Conservation (phyloP, 2,888 invertebrate genomes). For the Mesorhabditis belari region DNA sequence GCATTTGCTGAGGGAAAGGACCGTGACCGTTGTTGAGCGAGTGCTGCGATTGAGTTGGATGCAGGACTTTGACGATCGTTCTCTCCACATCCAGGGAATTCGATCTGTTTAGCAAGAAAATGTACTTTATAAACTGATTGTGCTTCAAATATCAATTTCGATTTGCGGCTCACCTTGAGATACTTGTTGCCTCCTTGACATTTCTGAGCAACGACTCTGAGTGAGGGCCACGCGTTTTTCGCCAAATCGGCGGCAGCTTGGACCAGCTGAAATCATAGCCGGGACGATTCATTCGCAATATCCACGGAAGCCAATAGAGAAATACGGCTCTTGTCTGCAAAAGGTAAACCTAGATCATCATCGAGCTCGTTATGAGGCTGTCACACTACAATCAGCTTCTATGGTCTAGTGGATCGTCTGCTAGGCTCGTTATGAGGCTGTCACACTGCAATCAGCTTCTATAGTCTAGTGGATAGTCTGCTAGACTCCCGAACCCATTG, state of each 20-base stretch:
- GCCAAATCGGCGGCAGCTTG: constrained; percentile 41
- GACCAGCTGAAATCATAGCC: constrained; percentile 42
- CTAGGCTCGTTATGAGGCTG: too few species aligned
- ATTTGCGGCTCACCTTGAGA: too few species aligned
- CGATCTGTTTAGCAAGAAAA: constrained; percentile 14
- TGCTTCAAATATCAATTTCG: too few species aligned
- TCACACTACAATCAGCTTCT: too few species aligned
- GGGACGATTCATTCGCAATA: constrained; percentile 51
- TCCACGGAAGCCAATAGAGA: constrained; percentile 52
- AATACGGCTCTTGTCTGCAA: constrained; percentile 45
- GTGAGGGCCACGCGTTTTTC: constrained; percentile 44
- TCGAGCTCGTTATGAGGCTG: too few species aligned
- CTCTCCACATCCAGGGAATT: constrained; percentile 44
- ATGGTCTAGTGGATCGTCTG: too few species aligned
- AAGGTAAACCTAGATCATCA: too few species aligned
- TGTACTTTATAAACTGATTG: too few species aligned
- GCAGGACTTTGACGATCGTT: neutral
- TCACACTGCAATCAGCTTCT: too few species aligned
- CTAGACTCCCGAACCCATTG: too few species aligned
- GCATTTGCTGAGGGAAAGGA: constrained; percentile 1
- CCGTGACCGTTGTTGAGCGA: neutral
- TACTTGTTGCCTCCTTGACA: constrained; percentile 33
- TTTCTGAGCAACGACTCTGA: constrained; percentile 49
- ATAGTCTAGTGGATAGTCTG: too few species aligned
- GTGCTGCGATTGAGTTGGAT: neutral